Conservation (phyloP, 2,797 vertebrate genomes). For the Chromis chromis region DNA sequence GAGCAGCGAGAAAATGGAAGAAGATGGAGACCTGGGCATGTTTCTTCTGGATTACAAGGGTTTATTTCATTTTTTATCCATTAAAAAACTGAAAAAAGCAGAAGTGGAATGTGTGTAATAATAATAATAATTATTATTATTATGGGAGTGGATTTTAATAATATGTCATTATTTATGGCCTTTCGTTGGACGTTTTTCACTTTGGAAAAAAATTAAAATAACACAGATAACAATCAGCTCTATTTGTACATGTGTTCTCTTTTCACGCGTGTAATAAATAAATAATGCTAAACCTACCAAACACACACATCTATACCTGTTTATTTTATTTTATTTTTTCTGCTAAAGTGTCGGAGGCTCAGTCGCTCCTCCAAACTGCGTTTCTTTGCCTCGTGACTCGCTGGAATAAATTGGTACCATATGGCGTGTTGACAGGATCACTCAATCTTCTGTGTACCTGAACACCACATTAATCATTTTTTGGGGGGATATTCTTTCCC, state of each 20-base stretch:
- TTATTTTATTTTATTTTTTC: neutral
- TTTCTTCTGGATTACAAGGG: slow-evolving; percentile 5
- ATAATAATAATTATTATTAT: slow-evolving; percentile 51
- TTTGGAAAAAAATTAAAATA: neutral
- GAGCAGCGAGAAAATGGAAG: slow-evolving; percentile 12
- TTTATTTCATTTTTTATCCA: slow-evolving; percentile 26
- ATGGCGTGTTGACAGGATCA: slow-evolving; percentile 88
- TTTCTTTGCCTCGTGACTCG: slow-evolving; percentile 85
- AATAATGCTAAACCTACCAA: no score
- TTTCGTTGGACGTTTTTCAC: no score
- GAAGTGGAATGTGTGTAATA: slow-evolving; percentile 30
- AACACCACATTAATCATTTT: slow-evolving; percentile 90
- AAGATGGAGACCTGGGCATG: neutral
- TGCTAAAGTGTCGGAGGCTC: slow-evolving; percentile 57
- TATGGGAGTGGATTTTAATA: slow-evolving; percentile 30
- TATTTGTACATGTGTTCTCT: no score
- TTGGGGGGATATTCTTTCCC: slow-evolving; percentile 85
- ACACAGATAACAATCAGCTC: neutral
- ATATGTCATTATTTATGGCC: no score
- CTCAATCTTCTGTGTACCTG: slow-evolving; percentile 89
- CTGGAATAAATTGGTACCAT: slow-evolving; percentile 89
- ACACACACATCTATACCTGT: neutral
- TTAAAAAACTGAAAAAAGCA: neutral
- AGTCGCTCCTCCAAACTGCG: slow-evolving; percentile 77
- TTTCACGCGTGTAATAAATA: no score